Conservation (phyloP, 2,888 invertebrate species). For the Patella depressa region DNA sequence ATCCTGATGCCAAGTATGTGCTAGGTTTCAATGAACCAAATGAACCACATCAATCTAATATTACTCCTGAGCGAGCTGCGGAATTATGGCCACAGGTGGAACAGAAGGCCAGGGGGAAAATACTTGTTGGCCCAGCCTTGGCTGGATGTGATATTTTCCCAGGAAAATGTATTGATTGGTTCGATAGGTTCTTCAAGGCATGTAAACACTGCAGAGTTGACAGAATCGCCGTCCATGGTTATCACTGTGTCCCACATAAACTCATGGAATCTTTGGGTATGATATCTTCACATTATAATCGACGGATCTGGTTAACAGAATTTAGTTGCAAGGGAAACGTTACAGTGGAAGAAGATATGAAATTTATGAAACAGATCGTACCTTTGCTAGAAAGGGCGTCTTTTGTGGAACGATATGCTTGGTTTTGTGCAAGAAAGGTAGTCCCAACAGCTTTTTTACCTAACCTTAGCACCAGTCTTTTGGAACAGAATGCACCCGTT, state of each 20-base stretch:
- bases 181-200: constrained; percentile 14
- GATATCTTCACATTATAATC: constrained; percentile 25
- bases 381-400: constrained; percentile 32
- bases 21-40: constrained; percentile 54
- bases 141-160: constrained; percentile 11
- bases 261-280: constrained; percentile 14
- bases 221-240: constrained; percentile 20
- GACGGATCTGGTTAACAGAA: constrained; percentile 35
- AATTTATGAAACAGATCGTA: constrained; percentile 26
- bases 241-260: constrained; percentile 13
- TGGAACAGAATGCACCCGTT: constrained; percentile 22
- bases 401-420: constrained; percentile 33
- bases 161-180: constrained; percentile 13
- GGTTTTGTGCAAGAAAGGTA: constrained; percentile 26
- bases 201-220: constrained; percentile 12
- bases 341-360: constrained; percentile 17
- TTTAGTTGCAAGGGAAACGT: constrained; percentile 27
- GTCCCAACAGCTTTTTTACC: constrained; percentile 14
- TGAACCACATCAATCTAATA: constrained; percentile 40
- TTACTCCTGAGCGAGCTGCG: constrained; percentile 43
- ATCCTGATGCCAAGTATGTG: constrained; percentile 32
- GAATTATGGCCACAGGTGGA: constrained; percentile 43
- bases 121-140: constrained; percentile 12
- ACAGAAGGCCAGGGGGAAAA: not conserved
- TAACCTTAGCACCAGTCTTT: constrained; percentile 31